Conservation (phyloP, 2,888 invertebrate genomes). For the Drosophila fulvimacula region DNA sequence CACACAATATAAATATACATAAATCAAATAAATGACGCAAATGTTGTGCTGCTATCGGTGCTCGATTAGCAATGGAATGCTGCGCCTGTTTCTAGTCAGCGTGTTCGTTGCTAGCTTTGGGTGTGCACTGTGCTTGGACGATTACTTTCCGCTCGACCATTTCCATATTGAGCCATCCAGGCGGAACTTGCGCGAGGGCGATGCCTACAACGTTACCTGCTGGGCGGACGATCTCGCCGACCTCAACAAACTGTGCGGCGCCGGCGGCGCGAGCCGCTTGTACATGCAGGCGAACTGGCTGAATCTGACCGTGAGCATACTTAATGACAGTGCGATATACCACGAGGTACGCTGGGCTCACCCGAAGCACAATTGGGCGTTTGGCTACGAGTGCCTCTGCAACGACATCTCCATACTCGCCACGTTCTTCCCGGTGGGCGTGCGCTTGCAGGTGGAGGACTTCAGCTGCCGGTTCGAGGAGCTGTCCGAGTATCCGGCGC, state of each 20-base stretch:
- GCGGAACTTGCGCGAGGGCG: conserved; percentile 4
- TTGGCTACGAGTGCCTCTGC: conserved; percentile 16
- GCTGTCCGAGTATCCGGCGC: fast-evolving
- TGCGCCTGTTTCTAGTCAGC: background rate
- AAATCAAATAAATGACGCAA: background rate
- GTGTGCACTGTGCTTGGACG: background rate
- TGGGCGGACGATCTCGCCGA: background rate
- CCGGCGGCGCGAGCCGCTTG: background rate
- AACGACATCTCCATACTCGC: fast-evolving
- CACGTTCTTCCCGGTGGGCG: conserved; percentile 12
- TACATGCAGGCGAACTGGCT: background rate
- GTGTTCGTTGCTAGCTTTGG: background rate
- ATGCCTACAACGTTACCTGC: conserved; percentile 35
- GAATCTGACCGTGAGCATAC: background rate
- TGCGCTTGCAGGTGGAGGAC: background rate
- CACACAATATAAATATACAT: background rate
- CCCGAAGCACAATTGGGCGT: background rate
- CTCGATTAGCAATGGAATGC: background rate
- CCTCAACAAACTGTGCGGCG: background rate
- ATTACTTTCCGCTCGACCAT: fast-evolving
- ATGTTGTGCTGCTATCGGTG: background rate
- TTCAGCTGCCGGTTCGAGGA: conserved; percentile 6
- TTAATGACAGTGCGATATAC: conserved; percentile 3
- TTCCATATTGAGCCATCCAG: background rate
- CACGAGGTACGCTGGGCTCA: background rate